Percentiles rank a stretch among this genome's conserved stretches.
These are phyloP conservation scores for Alosa alosa DNA, from an alignment of 2,113 vertebrate species.

Conservation along the genomic window DNA sequence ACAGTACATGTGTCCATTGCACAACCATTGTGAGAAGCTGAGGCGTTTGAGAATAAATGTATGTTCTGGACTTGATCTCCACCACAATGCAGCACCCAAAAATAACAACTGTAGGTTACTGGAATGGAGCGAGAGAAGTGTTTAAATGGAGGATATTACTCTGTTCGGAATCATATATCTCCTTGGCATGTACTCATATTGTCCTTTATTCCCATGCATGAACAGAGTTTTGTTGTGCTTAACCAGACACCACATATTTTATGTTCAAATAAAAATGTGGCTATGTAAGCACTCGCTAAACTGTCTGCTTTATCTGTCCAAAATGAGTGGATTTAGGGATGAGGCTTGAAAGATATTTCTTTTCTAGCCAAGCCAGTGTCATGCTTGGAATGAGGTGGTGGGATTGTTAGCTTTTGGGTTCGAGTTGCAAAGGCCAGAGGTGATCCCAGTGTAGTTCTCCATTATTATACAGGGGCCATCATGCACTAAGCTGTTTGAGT, in stretches of 20 bases:
- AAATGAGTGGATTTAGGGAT: slow-evolving; percentile 3
- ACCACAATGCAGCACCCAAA: neutral
- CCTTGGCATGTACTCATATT: neutral
- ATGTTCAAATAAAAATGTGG: neutral
- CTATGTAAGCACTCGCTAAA: neutral
- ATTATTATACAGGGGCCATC: slow-evolving; percentile 31
- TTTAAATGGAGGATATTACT: neutral
- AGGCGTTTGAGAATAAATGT: neutral
- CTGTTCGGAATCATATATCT: neutral
- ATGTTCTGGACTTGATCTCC: neutral
- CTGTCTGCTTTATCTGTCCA: neutral
- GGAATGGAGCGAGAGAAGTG: neutral
- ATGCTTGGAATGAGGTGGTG: slow-evolving; percentile 9
- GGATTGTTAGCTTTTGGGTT: slow-evolving; percentile 3
- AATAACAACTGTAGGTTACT: neutral
- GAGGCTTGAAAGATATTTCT: neutral
- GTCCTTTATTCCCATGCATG: neutral
- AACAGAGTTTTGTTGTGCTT: neutral
- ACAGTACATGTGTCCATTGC: neutral
- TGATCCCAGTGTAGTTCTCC: neutral
- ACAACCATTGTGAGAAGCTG: neutral
- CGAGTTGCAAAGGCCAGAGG: neutral
- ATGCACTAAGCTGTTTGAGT: slow-evolving; percentile 25
- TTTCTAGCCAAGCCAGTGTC: neutral
- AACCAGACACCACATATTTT: neutral